A percentile compares a stretch with the other conserved stretches of the same genome.
These are phyloP conservation scores for Scaptomyza tumidula DNA, from an alignment of 2,888 invertebrate genomes.

Conservation along the genomic window DNA sequence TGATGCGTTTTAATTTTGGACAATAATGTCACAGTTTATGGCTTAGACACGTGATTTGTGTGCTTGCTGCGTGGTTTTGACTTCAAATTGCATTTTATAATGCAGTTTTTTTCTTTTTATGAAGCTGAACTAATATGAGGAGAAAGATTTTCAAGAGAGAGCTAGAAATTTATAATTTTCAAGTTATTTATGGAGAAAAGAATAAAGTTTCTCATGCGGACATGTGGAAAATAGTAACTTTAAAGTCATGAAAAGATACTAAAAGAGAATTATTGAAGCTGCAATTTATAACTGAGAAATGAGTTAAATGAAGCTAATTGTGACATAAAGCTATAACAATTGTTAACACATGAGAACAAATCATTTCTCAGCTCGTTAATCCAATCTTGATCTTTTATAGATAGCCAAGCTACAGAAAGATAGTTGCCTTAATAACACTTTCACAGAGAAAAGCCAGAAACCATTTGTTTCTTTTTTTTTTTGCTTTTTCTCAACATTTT, in stretches of 20 bases:
- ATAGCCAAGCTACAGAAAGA: background rate
- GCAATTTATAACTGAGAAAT: background rate
- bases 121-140: slow-evolving; percentile 30
- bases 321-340: slow-evolving; percentile 9
- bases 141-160: background rate
- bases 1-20: slow-evolving; percentile 51
- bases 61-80: slow-evolving; percentile 55
- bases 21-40: slow-evolving; percentile 67
- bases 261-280: background rate
- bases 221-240: background rate
- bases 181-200: too few relatives aligned
- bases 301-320: background rate
- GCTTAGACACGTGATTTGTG: slow-evolving; percentile 63
- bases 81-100: slow-evolving; percentile 19
- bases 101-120: slow-evolving; percentile 30
- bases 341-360: slow-evolving; percentile 33
- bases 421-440: slow-evolving; percentile 4
- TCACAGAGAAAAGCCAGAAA: slow-evolving; percentile 17
- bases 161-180: too few relatives aligned
- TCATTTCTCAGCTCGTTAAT: slow-evolving; percentile 30
- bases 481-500: slow-evolving; percentile 43
- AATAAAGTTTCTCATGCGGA: too few relatives aligned
- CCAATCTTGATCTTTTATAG: slow-evolving; percentile 18
- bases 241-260: background rate
- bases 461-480: background rate